phyloP scores from a whole-genome alignment of 2,797 vertebrate species.

The Huso huso region DNA sequence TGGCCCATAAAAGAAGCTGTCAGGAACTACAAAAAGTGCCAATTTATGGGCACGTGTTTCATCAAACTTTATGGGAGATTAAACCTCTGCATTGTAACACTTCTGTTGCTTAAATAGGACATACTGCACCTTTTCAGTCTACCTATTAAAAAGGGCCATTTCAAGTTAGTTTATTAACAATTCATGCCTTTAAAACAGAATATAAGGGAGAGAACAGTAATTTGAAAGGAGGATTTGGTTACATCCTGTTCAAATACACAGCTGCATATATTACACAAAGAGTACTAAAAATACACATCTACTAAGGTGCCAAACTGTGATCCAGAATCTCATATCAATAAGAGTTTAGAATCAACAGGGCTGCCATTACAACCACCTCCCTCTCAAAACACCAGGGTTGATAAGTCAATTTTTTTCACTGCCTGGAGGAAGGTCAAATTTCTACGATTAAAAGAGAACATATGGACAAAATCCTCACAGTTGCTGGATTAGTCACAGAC shows the following conservation, averaged over 20 bases:
- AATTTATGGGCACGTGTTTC: too few species aligned
- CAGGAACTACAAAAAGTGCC: too few species aligned
- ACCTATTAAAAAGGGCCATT: too few species aligned
- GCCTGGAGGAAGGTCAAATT: conserved; percentile 17
- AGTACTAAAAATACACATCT: background rate
- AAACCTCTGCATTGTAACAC: conserved; percentile 35
- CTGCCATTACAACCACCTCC: conserved; percentile 30
- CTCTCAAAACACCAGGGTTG: conserved; percentile 26
- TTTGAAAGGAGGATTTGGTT: too few species aligned
- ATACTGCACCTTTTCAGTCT: too few species aligned
- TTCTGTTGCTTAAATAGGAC: too few species aligned
- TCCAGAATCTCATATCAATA: conserved; percentile 31
- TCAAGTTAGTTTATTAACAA: too few species aligned
- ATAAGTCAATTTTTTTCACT: conserved; percentile 4
- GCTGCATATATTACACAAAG: too few species aligned
- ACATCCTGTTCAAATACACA: too few species aligned
- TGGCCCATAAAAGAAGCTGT: conserved; percentile 45
- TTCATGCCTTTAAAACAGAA: too few species aligned
- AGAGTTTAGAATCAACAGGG: background rate
- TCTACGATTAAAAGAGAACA: conserved; percentile 41
- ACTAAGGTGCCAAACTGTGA: background rate
- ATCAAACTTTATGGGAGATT: too few species aligned
- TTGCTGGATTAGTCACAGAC: conserved; percentile 38
- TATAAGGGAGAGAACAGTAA: too few species aligned
- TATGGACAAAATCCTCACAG: conserved; percentile 28